Base-by-base conservation (phyloP, 2,888 invertebrate species). In the Fabriciana adippe region DNA sequence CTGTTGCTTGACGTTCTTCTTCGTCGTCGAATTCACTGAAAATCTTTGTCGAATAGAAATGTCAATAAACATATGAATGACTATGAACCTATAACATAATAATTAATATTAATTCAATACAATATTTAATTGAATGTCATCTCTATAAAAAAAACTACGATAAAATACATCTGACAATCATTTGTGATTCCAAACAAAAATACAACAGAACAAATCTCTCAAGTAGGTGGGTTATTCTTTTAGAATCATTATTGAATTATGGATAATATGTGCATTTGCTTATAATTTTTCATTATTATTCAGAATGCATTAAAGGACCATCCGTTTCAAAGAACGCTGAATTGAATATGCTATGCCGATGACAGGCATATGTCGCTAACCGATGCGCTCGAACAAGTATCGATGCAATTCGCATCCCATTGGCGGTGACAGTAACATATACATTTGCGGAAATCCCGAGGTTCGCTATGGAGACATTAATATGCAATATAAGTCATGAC, bases 321-420 rank as follows among this genome's bases (percentile, higher is more conserved):
- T 71, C 61, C 71, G 67, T 56, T 70, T 70, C 68, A 66, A 67
- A 56, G 65, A 66, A 67, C 63, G 41, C 56, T 55, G 48, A 61
- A 64, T 73, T 69, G 66, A 71, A 64, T 71, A 65, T 66, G 71
- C 62, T 71, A 65, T 66, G 69, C 69, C 73, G 69, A 70, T 73
- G 70, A 68, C 68, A 67, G 61, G 41, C 66, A 59, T 66, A 65
- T 66, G 70, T 64, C 63, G 61, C 62, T 61, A 65, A 65, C 62
- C 62, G 59, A 66, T 71, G 64, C 47, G 21, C 65, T 55, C 50
- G 64, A 69, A 67, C 68, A 64, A 66, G 68, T 47, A 64, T 65
- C 57, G 62, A 51, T 63, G 63, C 18, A 21, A 31, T 54, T 64
- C 45, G 60, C 54, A 59, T 56, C 60, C 62, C 61, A 45, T 48